These are phyloP conservation scores for Drosophila cracens DNA, from an alignment of 2,888 invertebrate species.

Conservation along the genomic window DNA sequence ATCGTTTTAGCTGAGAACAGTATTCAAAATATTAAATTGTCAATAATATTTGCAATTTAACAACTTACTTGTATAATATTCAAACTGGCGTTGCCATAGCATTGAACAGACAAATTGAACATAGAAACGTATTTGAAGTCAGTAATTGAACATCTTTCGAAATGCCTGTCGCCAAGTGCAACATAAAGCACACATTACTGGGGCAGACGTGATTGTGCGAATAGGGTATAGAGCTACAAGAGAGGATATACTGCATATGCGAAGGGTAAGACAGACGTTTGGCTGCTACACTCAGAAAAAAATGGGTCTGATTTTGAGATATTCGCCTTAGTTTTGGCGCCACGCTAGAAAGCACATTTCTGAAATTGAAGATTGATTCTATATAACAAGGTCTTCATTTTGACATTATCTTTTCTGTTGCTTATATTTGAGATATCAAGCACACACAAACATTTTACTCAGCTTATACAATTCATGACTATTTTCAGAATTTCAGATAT, in stretches of 20 bases:
- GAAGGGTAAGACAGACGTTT: slow-evolving; percentile 5
- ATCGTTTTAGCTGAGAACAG: background rate
- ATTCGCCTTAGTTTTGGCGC: background rate
- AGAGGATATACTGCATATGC: slow-evolving; percentile 7
- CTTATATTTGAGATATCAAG: background rate
- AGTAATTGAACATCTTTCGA: background rate
- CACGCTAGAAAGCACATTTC: background rate
- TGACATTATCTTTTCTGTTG: background rate
- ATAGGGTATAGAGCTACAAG: slow-evolving; percentile 4
- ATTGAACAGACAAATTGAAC: background rate
- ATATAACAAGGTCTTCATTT: background rate
- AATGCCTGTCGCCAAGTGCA: slow-evolving; percentile 1
- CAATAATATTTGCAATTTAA: background rate
- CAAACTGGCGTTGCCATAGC: background rate
- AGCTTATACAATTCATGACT: background rate
- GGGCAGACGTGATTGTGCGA: background rate
- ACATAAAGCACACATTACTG: slow-evolving; percentile 3
- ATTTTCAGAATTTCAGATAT: too few species aligned
- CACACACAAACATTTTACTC: background rate
- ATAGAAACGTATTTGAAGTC: background rate
- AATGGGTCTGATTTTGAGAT: background rate
- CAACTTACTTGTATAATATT: background rate
- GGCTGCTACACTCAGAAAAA: background rate
- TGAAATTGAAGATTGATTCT: background rate
- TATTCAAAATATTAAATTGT: background rate